These are phyloP conservation scores for Micronycteris hirsuta DNA, from an alignment of 2,113 vertebrate species.

Conservation along the genomic window DNA sequence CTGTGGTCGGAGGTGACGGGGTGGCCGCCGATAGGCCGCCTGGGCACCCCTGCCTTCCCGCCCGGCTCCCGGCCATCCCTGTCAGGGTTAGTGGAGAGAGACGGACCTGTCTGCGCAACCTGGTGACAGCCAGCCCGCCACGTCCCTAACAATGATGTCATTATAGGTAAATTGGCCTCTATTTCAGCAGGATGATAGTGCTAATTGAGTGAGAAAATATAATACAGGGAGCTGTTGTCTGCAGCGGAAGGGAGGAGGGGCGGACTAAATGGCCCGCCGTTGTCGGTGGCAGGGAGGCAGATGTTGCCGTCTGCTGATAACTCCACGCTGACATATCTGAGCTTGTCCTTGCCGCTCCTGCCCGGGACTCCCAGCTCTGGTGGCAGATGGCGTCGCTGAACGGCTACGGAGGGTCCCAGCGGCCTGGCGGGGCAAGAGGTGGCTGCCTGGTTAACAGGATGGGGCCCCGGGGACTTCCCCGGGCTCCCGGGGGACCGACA, in stretches of 20 bases:
- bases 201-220: constrained; percentile 99
- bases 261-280: constrained; percentile 98
- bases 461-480: constrained; percentile 64
- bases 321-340: constrained; percentile 94
- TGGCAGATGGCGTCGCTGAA: constrained; percentile 92
- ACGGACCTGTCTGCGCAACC: constrained; percentile 86
- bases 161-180: constrained; percentile 99
- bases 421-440: constrained; percentile 84
- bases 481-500: background rate
- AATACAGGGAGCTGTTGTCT: constrained; percentile 98
- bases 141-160: constrained; percentile 99
- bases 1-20: constrained; percentile 91
- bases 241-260: constrained; percentile 94
- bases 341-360: constrained; percentile 95
- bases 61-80: constrained; percentile 44
- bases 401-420: constrained; percentile 91
- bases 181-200: constrained; percentile 99
- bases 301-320: constrained; percentile 98
- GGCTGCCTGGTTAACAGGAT: constrained; percentile 89
- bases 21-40: constrained; percentile 88
- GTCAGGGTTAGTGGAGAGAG: constrained; percentile 86
- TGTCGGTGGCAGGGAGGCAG: constrained; percentile 97
- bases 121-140: constrained; percentile 90
- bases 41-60: constrained; percentile 71
- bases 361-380: constrained; percentile 88